Base-by-base conservation (phyloP, 2,888 invertebrate genomes). In the Diploptera punctata region DNA sequence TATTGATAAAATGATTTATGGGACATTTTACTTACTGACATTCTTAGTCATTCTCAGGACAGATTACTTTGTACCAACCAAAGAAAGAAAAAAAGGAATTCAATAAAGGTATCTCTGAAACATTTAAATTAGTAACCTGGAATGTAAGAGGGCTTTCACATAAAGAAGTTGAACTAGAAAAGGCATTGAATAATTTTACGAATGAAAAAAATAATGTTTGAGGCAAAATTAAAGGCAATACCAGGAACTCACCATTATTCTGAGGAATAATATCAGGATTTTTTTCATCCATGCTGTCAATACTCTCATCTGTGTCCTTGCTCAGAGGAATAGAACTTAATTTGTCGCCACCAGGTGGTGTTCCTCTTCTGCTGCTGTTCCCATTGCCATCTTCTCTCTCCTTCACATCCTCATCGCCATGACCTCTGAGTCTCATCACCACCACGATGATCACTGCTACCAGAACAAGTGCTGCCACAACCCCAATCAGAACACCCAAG, bases 241-340 rank as follows among this genome's bases (percentile, higher is more conserved):
- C n/a, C n/a, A n/a, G n/a, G n/a, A n/a, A 26, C 73, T 52, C 84
- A 76, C 84, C 85, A 78, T 84, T 85, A 77, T 84, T 85, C 77
- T 86, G 86, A 68, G 87, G 87, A 74, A 87, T 87, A 73, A 87
- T 86, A 77, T 87, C 87, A 2, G 87, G 87, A 79, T 87, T 87
- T 78, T 87, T 87, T 78, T 87, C 87, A 77, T 87, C 87, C 73
- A 85, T 80, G 76, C 86, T 86, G 75, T 85, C 85, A 19, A 84
- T 80, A 76, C 83, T 84, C 75, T 84, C 85, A 77, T 85, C 85
- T 67, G 84, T 81, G 75, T 84, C 84, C 78, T 85, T 86, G 77
- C 84, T 84, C 21, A 85, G 79, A 16, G 84, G 84, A 77, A 84
- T 84, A 21, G 82, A 82, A 76, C 84, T 83, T 60, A 83, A 83